Evolutionary conservation across 2,797 vertebrate genomes (phyloP).

Genomic region (Pogonophryne albipinna): DNA sequence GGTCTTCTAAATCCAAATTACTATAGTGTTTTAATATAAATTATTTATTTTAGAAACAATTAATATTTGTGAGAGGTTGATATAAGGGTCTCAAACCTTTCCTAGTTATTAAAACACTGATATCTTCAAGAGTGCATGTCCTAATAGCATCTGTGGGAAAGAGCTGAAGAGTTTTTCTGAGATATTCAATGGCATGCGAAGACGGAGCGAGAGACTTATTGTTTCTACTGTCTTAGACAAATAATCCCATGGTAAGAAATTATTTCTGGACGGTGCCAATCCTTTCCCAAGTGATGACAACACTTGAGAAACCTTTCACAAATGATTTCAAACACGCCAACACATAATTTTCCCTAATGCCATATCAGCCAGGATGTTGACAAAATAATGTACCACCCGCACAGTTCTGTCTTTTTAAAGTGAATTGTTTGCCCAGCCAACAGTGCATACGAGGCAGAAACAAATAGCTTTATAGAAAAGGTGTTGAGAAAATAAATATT

Average conservation of each 20-base stretch:
- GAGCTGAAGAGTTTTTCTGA: not conserved
- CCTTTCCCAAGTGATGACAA: conserved; percentile 41
- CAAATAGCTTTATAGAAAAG: conserved; percentile 22
- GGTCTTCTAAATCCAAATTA: conserved; percentile 2
- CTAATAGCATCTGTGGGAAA: not conserved
- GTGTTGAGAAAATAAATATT: conserved; percentile 23
- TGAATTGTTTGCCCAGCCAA: conserved; percentile 19
- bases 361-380: conserved; percentile 46
- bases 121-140: not conserved
- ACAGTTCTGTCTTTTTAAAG: conserved; percentile 35
- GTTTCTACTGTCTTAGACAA: conserved; percentile 4
- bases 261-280: conserved; percentile 24
- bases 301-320: conserved; percentile 35
- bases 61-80: not conserved
- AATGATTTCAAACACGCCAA: conserved; percentile 39
- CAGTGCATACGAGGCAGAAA: not conserved
- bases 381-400: conserved; percentile 40
- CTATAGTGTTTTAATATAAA: not conserved
- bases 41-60: not conserved
- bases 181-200: not conserved
- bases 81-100: not conserved
- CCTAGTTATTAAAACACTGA: not conserved
- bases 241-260: conserved; percentile 5
- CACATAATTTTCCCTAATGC: conserved; percentile 33
- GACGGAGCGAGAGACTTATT: not conserved